A percentile compares a stretch with the other conserved stretches of the same genome.
Conservation (phyloP, 2,113 vertebrate species). For the Syrmaticus mikado region DNA sequence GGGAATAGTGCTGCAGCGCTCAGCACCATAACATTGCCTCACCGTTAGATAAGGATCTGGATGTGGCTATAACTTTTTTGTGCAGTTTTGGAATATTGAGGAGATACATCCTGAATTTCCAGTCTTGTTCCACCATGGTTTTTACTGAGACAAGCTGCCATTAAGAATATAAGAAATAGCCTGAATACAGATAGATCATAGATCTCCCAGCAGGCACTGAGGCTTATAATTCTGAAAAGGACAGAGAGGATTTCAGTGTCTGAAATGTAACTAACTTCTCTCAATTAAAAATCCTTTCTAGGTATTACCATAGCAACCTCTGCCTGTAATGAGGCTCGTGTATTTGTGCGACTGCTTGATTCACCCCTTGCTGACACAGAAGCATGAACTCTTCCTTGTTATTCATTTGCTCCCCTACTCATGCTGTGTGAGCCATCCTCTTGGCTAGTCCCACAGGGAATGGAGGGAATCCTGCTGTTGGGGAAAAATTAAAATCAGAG, state of each 20-base stretch:
- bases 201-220: not conserved
- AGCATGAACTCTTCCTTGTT: not conserved
- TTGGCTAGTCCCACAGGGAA: not conserved
- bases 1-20: not conserved
- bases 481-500: not conserved
- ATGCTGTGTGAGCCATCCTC: not conserved
- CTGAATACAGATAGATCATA: not conserved
- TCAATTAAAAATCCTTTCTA: conserved; percentile 39
- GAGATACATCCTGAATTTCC: not conserved
- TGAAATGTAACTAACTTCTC: conserved; percentile 22
- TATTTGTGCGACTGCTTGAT: conserved; percentile 23
- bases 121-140: not conserved
- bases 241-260: not conserved
- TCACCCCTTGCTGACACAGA: conserved; percentile 38
- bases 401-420: not conserved
- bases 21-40: not conserved
- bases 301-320: conserved; percentile 52
- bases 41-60: not conserved
- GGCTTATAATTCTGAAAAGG: not conserved
- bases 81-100: not conserved
- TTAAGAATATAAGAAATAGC: not conserved
- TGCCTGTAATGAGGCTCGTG: conserved; percentile 6
- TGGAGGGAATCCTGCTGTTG: not conserved
- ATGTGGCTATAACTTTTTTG: no score
- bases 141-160: not conserved